Conservation (phyloP, 35 echinoderm and acorn worm species). For the Holothuria glaberrima region DNA sequence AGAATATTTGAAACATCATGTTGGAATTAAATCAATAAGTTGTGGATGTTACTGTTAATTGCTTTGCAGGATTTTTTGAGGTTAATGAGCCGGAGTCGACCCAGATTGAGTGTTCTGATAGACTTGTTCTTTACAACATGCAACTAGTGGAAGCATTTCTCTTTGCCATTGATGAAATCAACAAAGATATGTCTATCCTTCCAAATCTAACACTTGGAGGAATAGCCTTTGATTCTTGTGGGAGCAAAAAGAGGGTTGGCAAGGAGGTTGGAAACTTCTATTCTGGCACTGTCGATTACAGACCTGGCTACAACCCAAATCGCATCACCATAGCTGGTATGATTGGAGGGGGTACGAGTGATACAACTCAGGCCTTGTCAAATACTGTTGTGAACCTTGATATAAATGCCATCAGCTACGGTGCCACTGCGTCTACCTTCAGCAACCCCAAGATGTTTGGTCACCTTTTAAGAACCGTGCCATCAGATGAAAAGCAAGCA, state of each 20-base stretch:
- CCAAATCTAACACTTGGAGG: conserved; percentile 80
- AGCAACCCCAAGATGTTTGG: conserved; percentile 66
- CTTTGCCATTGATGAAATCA: conserved; percentile 81
- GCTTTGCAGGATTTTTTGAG: conserved; percentile 78
- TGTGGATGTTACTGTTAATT: too few relatives aligned
- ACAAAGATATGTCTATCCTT: conserved; percentile 68
- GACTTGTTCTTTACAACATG: conserved; percentile 80
- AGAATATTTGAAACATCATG: too few relatives aligned
- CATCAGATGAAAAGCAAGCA: conserved; percentile 83
- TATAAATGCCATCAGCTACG: conserved; percentile 77
- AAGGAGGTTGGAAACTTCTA: conserved; percentile 83
- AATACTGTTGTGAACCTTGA: conserved; percentile 64
- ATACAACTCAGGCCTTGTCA: conserved; percentile 71
- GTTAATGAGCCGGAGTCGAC: conserved; percentile 50
- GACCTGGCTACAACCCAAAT: conserved; percentile 71
- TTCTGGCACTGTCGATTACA: conserved; percentile 78
- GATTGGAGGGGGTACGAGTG: conserved; percentile 88
- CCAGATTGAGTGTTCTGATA: conserved; percentile 65
- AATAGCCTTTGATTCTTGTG: conserved; percentile 89
- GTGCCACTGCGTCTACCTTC: conserved; percentile 62
- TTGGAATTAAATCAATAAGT: too few relatives aligned
- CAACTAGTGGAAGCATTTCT: conserved; percentile 90
- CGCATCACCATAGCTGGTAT: conserved; percentile 75
- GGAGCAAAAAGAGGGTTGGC: conserved; percentile 64
- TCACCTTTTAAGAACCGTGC: conserved; percentile 81